Percentiles rank a stretch among this genome's conserved stretches.
Conservation (phyloP, 2,113 vertebrate species). For the Sylvietta virens region DNA sequence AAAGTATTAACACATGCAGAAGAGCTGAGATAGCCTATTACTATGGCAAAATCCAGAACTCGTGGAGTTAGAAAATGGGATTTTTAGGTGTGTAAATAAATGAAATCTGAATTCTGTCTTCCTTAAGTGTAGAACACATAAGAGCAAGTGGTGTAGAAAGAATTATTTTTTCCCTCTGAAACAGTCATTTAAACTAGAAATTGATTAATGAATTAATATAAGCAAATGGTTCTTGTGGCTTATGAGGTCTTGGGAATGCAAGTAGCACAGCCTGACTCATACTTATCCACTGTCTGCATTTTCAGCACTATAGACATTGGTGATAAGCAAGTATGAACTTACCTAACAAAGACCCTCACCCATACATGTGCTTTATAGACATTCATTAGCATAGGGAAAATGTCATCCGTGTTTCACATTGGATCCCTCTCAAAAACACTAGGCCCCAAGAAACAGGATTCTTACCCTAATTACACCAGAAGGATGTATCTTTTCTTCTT, state of each 20-base stretch:
- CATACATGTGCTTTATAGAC: neutral
- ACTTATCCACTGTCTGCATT: neutral
- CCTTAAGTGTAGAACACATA: neutral
- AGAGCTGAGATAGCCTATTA: neutral
- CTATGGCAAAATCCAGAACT: neutral
- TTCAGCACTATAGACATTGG: neutral
- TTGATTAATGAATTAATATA: neutral
- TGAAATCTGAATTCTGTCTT: neutral
- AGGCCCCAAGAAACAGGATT: neutral
- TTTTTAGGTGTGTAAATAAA: neutral
- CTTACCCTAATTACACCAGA: neutral
- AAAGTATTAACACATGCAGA: neutral
- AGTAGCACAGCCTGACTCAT: neutral
- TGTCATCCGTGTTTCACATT: fast-evolving
- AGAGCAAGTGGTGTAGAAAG: neutral
- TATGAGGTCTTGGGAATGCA: neutral
- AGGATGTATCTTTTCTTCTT: neutral
- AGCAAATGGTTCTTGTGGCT: neutral
- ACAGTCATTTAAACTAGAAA: neutral
- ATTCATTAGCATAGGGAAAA: neutral
- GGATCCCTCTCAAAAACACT: neutral
- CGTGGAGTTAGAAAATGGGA: neutral
- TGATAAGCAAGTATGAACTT: neutral
- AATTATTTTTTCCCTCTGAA: neutral
- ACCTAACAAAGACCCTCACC: neutral